Percentiles rank a stretch among this genome's conserved stretches.
phyloP scores from a whole-genome alignment of 2,888 invertebrate species.

The Hemithea aestivaria region DNA sequence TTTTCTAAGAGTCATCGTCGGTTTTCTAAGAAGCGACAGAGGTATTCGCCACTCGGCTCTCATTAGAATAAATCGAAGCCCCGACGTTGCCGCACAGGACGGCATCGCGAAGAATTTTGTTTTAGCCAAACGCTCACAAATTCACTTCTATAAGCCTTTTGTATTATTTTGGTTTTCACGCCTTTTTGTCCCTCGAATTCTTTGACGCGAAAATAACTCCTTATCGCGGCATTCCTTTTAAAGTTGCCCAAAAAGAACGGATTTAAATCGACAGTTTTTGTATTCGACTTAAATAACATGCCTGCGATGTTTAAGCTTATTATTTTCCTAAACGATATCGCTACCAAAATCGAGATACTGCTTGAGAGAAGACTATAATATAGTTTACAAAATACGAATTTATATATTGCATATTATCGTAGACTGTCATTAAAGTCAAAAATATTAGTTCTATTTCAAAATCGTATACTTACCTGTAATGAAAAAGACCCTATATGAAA shows the following conservation, averaged over 20 bases:
- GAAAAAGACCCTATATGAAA: not conserved
- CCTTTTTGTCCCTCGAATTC: constrained; percentile 75
- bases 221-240: constrained; percentile 75
- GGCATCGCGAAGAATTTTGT: constrained; percentile 76
- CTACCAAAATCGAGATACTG: constrained; percentile 32
- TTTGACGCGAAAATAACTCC: constrained; percentile 76
- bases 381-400: too few species aligned
- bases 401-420: too few species aligned
- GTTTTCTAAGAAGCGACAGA: constrained; percentile 65
- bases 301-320: constrained; percentile 49
- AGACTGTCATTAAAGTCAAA: too few species aligned
- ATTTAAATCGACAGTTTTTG: constrained; percentile 58
- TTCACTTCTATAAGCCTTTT: constrained; percentile 75
- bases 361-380: not conserved
- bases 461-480: too few species aligned
- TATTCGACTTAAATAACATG: constrained; percentile 63
- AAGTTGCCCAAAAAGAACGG: constrained; percentile 68
- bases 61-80: constrained; percentile 74
- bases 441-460: too few species aligned
- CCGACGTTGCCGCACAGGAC: constrained; percentile 78
- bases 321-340: constrained; percentile 50
- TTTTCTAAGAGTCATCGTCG: constrained; percentile 64
- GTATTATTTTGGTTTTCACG: constrained; percentile 78
- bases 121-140: constrained; percentile 78
- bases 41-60: constrained; percentile 62